These are phyloP conservation scores for Lophochroa leadbeateri DNA, from an alignment of 2,113 vertebrate genomes.

Conservation along the genomic window DNA sequence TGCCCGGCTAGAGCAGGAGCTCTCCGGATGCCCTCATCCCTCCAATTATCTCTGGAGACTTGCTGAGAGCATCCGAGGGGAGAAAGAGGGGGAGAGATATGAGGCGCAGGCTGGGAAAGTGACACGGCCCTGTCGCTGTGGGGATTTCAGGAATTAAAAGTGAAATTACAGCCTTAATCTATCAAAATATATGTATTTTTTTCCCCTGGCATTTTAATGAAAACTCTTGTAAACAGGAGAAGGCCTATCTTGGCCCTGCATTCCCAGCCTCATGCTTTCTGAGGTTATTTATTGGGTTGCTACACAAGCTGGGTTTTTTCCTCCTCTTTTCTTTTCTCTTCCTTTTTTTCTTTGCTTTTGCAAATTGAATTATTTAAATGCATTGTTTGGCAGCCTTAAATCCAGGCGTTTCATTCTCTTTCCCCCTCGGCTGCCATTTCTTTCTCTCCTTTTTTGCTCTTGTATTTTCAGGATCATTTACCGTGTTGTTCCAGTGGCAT, in stretches of 20 bases:
- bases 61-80: not conserved
- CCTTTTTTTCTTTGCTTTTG: slow-evolving; percentile 9
- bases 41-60: not conserved
- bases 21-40: not conserved
- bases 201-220: not conserved
- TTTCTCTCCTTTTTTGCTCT: slow-evolving; percentile 52
- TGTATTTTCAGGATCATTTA: slow-evolving; percentile 70
- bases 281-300: slow-evolving; percentile 35
- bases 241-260: not conserved
- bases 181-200: not conserved
- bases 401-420: slow-evolving; percentile 28
- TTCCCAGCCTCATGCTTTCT: not conserved
- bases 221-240: not conserved
- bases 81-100: not conserved
- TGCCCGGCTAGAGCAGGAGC: not conserved
- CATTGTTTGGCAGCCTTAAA: slow-evolving; percentile 69
- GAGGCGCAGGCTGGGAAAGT: not conserved
- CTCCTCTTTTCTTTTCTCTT: not conserved
- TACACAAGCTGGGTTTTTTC: not conserved
- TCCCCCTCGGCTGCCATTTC: slow-evolving; percentile 52
- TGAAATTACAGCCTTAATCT: not conserved
- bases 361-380: slow-evolving; percentile 73
- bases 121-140: fast-evolving
- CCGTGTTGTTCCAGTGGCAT: slow-evolving; percentile 38
- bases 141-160: not conserved